phyloP scores from a whole-genome alignment of 1,140 invertebrate genomes.

The Bombus pascuorum region DNA sequence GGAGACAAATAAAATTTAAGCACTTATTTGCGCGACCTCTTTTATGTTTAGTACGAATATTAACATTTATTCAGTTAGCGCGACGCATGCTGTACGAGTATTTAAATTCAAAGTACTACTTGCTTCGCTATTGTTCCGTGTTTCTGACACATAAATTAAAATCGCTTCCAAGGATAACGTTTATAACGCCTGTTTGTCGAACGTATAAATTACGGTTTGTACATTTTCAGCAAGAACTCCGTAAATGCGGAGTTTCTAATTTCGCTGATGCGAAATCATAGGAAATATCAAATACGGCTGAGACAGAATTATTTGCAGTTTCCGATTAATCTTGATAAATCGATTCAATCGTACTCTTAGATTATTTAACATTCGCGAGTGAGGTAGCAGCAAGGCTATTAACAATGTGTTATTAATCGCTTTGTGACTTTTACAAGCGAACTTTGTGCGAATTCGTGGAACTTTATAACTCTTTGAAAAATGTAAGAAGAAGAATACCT shows the following conservation, averaged over 20 bases:
- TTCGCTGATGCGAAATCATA: too few species aligned
- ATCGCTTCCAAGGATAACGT: neutral
- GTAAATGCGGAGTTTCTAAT: neutral
- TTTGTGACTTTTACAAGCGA: too few species aligned
- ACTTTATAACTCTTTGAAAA: neutral
- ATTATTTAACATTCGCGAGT: too few species aligned
- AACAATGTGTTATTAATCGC: too few species aligned
- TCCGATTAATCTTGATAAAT: too few species aligned
- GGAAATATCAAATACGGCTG: too few species aligned
- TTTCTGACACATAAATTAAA: slow-evolving; percentile 4
- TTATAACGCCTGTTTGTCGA: too few species aligned
- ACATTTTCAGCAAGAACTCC: neutral
- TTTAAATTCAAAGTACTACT: neutral
- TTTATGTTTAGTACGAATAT: neutral
- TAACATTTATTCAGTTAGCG: neutral
- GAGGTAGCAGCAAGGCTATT: too few species aligned
- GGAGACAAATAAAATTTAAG: neutral
- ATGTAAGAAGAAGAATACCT: neutral
- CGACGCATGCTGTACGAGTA: neutral
- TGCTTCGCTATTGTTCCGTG: neutral
- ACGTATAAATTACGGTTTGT: too few species aligned
- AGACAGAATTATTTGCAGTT: too few species aligned
- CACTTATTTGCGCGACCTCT: neutral
- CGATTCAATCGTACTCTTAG: too few species aligned
- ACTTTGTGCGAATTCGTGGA: too few species aligned